phyloP scores from a whole-genome alignment of 2,113 vertebrate genomes.

The Thryonomys swinderianus region DNA sequence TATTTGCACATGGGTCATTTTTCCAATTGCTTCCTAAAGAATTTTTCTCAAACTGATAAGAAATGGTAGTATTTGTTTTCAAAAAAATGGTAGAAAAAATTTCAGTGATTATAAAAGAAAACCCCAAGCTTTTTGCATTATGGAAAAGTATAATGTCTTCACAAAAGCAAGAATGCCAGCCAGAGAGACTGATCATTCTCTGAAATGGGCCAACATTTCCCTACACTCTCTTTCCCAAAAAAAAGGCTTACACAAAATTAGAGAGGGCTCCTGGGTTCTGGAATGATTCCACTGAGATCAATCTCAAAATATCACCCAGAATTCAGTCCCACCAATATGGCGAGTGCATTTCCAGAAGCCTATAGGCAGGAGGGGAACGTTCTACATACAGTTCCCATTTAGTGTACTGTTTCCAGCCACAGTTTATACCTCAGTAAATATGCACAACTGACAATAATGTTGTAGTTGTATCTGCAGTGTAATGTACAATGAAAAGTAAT shows the following conservation, averaged over 20 bases:
- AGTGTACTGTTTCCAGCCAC: background rate
- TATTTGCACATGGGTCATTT: constrained; percentile 25
- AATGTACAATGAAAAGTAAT: background rate
- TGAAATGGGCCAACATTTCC: background rate
- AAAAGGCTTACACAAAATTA: background rate
- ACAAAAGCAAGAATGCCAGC: background rate
- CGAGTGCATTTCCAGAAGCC: background rate
- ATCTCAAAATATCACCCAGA: background rate
- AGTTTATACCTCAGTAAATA: background rate
- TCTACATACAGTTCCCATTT: background rate
- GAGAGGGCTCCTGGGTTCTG: background rate
- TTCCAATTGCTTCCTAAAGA: background rate
- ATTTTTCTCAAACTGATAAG: constrained; percentile 48
- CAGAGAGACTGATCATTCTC: background rate
- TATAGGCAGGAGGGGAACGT: background rate
- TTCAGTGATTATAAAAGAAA: background rate
- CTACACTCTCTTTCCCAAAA: background rate
- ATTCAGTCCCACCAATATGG: background rate
- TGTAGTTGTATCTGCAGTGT: background rate
- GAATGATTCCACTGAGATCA: background rate
- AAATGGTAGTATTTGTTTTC: background rate
- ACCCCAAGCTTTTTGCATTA: background rate
- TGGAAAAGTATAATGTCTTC: background rate
- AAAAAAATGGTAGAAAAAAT: background rate
- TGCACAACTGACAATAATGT: background rate